A percentile compares a stretch with the other conserved stretches of the same genome.
phyloP scores from a whole-genome alignment of 2,797 vertebrate species.

The Cyprinella venusta region DNA sequence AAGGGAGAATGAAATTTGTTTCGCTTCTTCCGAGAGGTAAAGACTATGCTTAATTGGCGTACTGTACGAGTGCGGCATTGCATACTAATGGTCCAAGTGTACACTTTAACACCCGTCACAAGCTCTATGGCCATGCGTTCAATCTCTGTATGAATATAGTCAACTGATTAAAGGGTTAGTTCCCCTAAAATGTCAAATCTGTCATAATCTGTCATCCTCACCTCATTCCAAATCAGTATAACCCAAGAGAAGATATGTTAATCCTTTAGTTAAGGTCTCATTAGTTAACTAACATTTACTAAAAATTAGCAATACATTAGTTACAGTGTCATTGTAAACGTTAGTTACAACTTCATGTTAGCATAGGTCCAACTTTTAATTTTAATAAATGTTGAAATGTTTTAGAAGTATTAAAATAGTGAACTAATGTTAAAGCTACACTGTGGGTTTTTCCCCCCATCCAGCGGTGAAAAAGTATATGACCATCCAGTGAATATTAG shows the following conservation, averaged over 20 bases:
- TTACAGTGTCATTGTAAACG: neutral
- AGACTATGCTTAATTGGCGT: conserved; percentile 50
- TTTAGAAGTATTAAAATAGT: neutral
- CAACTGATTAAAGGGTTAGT: conserved; percentile 1
- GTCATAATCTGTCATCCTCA: neutral
- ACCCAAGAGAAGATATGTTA: neutral
- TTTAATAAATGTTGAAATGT: neutral
- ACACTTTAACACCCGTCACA: conserved; percentile 25
- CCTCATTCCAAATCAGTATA: neutral
- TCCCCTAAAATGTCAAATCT: neutral
- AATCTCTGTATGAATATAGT: conserved; percentile 21
- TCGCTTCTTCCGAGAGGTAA: conserved; percentile 47
- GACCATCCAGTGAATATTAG: too few relatives aligned
- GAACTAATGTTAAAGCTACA: too few relatives aligned
- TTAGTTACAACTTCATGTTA: neutral
- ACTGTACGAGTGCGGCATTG: conserved; percentile 28
- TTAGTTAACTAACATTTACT: neutral
- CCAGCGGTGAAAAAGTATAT: too few relatives aligned
- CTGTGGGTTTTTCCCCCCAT: too few relatives aligned
- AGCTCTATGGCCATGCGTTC: neutral
- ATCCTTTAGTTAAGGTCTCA: neutral
- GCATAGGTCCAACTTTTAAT: too few relatives aligned
- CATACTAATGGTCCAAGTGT: conserved; percentile 33
- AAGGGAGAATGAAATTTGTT: conserved; percentile 67
- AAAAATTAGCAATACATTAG: neutral